Conservation (phyloP, 2,113 vertebrate genomes). For the Podarcis raffonei region DNA sequence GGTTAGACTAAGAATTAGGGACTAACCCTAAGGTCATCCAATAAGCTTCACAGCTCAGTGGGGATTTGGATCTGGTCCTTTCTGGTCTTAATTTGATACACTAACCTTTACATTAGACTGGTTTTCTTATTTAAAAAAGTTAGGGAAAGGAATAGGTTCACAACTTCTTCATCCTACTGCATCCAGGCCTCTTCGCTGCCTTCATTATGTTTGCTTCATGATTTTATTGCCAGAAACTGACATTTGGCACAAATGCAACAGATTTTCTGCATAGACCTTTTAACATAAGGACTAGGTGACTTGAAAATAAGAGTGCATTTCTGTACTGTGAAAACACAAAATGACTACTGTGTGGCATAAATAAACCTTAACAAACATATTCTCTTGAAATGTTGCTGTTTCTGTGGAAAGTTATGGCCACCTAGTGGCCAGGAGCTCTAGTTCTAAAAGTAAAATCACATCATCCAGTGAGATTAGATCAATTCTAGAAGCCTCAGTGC, state of each 20-base stretch:
- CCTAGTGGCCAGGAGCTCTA: conserved; percentile 67
- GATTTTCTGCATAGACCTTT: neutral
- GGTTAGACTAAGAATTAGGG: neutral
- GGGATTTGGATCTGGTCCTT: too few species aligned
- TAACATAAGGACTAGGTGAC: neutral
- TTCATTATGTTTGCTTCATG: neutral
- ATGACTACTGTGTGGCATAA: rapidly evolving
- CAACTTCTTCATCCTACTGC: neutral
- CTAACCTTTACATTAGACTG: neutral
- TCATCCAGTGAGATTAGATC: neutral
- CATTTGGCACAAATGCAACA: neutral
- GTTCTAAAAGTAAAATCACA: neutral
- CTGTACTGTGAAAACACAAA: neutral
- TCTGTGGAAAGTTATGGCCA: conserved; percentile 72
- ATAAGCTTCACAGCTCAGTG: neutral
- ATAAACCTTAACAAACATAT: neutral
- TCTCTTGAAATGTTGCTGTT: conserved; percentile 18
- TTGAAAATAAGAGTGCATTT: neutral
- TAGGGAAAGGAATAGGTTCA: neutral
- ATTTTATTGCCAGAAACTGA: neutral
- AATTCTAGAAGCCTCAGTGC: neutral
- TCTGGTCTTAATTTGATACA: neutral
- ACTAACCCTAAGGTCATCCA: neutral
- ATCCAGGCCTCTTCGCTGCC: neutral
- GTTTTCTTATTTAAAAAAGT: too few species aligned